Evolutionary conservation across 2,888 invertebrate genomes (phyloP).

Genomic region (Argyresthia goedartella): DNA sequence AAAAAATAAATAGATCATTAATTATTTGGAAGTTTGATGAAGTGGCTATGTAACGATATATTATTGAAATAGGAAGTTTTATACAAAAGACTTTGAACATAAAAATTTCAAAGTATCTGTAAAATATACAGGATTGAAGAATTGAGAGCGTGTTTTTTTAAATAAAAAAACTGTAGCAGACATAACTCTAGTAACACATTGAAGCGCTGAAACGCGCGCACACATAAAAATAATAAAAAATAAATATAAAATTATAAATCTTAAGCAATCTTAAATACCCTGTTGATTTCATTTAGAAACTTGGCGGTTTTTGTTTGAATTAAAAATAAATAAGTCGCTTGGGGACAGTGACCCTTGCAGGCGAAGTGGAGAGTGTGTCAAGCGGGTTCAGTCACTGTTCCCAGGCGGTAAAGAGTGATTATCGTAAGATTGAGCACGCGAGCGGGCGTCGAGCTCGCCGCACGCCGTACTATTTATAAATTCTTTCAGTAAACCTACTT

Average conservation of each 20-base stretch:
- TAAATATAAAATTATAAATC: constrained; percentile 66
- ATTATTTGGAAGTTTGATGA: too few species aligned
- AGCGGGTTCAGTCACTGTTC: background rate
- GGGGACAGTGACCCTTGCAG: background rate
- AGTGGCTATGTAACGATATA: too few species aligned
- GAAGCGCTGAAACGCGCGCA: constrained; percentile 25
- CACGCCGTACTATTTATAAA: constrained; percentile 37
- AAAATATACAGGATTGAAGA: too few species aligned
- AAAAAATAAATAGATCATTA: too few species aligned
- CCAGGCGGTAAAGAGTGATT: background rate
- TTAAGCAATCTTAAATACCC: constrained; percentile 70
- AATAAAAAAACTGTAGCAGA: constrained; percentile 24
- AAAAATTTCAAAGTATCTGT: too few species aligned
- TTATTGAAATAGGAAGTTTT: too few species aligned
- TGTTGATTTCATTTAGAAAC: constrained; percentile 61
- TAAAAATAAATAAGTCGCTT: constrained; percentile 4
- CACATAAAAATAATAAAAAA: constrained; percentile 52
- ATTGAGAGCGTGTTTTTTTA: background rate
- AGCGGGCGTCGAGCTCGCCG: constrained; percentile 17
- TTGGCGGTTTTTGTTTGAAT: constrained; percentile 2
- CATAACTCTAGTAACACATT: constrained; percentile 31
- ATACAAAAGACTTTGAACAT: too few species aligned
- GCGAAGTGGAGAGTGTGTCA: background rate
- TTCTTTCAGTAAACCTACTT: constrained; percentile 59
- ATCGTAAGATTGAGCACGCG: constrained; percentile 1